Percentiles rank a stretch among this genome's conserved stretches.
phyloP scores from a whole-genome alignment of 1,140 invertebrate genomes.

The Battus philenor region DNA sequence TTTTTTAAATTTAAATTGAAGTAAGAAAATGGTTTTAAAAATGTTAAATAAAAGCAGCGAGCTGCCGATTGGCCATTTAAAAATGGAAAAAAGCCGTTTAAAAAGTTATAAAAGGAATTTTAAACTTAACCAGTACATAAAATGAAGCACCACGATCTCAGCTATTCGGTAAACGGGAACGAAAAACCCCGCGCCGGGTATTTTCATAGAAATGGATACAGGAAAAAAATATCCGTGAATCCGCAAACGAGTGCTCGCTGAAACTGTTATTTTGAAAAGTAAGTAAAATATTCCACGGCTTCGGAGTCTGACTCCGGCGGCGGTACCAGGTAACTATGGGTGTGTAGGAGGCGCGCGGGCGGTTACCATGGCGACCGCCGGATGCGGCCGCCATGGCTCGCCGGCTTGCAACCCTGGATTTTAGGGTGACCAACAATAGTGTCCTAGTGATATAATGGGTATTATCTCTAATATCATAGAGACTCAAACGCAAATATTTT shows the following conservation, averaged over 20 bases:
- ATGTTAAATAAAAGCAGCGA: too few relatives aligned
- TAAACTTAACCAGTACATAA: too few relatives aligned
- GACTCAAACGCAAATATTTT: not conserved
- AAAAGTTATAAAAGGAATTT: too few relatives aligned
- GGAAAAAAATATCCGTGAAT: slow-evolving; percentile 1
- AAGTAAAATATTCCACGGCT: slow-evolving; percentile 8
- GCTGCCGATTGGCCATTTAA: too few relatives aligned
- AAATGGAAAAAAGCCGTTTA: too few relatives aligned
- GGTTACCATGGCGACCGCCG: slow-evolving; percentile 58
- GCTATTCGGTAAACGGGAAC: not conserved
- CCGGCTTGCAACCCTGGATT: slow-evolving; percentile 35
- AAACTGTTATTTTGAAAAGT: slow-evolving; percentile 3
- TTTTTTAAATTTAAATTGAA: too few relatives aligned
- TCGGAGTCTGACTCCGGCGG: slow-evolving; percentile 6
- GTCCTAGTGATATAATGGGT: not conserved
- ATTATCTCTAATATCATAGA: not conserved
- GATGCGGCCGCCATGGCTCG: slow-evolving; percentile 41
- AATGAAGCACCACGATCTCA: too few relatives aligned
- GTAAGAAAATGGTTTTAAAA: too few relatives aligned
- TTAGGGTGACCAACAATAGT: slow-evolving; percentile 32
- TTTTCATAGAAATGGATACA: not conserved
- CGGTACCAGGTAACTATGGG: slow-evolving; percentile 32
- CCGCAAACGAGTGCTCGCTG: slow-evolving; percentile 1
- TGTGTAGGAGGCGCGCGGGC: slow-evolving; percentile 26
- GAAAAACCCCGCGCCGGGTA: not conserved